Conservation (phyloP, 2,888 invertebrate genomes). For the Chydorus sphaericus region DNA sequence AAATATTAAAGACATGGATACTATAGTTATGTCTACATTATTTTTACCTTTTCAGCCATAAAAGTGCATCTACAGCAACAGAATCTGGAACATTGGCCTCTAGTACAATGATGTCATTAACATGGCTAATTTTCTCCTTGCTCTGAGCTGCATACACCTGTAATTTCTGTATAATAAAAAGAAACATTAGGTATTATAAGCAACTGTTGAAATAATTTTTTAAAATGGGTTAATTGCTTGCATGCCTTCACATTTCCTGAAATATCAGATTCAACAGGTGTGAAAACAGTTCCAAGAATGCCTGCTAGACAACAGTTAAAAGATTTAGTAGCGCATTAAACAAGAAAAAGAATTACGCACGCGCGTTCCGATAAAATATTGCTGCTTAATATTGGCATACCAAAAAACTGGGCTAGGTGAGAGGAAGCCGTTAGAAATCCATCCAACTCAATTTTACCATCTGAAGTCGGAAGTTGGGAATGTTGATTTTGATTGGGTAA, state of each 20-base stretch:
- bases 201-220: not conserved
- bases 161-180: conserved; percentile 24
- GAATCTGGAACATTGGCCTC: conserved; percentile 39
- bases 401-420: conserved; percentile 45
- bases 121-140: conserved; percentile 35
- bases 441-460: conserved; percentile 40
- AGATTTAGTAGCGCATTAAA: conserved; percentile 15
- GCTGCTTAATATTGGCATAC: conserved; percentile 29
- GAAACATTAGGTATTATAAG: conserved; percentile 9
- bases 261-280: conserved; percentile 60
- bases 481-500: conserved; percentile 20
- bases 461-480: conserved; percentile 41
- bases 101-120: conserved; percentile 50
- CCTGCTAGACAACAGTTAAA: conserved; percentile 36
- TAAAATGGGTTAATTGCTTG: conserved; percentile 17
- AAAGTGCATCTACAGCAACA: conserved; percentile 44
- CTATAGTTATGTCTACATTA: not conserved
- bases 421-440: conserved; percentile 45
- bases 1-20: not conserved
- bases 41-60: conserved; percentile 57
- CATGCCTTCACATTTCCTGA: conserved; percentile 58
- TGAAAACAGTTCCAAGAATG: conserved; percentile 54
- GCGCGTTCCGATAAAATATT: conserved; percentile 2
- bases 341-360: conserved; percentile 13
- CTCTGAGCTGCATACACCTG: conserved; percentile 22